A percentile compares a stretch with the other conserved stretches of the same genome.
Evolutionary conservation across 2,888 invertebrate species (phyloP).

Genomic region (Bimastos eiseni): DNA sequence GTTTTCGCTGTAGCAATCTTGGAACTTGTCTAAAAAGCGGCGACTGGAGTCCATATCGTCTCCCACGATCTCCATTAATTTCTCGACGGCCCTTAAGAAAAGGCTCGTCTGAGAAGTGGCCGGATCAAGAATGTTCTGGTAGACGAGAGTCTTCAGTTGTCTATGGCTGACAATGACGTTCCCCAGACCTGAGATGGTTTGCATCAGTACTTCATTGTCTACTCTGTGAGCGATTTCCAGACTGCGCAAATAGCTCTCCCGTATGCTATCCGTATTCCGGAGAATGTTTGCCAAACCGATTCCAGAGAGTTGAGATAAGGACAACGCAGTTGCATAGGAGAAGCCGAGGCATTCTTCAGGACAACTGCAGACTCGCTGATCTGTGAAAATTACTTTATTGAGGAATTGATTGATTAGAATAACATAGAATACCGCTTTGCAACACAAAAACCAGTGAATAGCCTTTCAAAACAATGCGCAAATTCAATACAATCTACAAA

Average conservation of each 20-base stretch:
- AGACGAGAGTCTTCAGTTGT: not conserved
- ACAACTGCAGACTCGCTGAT: not conserved
- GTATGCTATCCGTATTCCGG: not conserved
- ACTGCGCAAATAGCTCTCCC: not conserved
- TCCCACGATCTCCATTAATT: slow-evolving; percentile 5
- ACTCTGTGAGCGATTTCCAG: not conserved
- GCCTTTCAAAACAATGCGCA: too few species aligned
- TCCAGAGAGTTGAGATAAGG: not conserved
- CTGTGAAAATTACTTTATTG: not conserved
- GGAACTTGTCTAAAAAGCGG: not conserved
- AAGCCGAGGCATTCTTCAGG: not conserved
- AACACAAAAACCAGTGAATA: not conserved
- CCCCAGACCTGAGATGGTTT: not conserved
- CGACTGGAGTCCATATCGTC: not conserved
- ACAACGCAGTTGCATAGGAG: not conserved
- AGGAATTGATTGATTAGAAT: not conserved
- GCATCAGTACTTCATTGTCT: not conserved
- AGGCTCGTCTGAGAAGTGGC: not conserved
- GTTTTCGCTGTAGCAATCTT: not conserved
- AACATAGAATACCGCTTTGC: not conserved
- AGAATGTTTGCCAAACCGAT: not conserved
- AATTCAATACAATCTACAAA: too few species aligned
- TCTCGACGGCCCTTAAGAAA: not conserved
- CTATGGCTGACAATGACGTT: not conserved
- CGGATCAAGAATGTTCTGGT: not conserved